A percentile compares a stretch with the other conserved stretches of the same genome.
Conservation (phyloP, 1,140 invertebrate genomes). For the Zaprionus gabonicus region DNA sequence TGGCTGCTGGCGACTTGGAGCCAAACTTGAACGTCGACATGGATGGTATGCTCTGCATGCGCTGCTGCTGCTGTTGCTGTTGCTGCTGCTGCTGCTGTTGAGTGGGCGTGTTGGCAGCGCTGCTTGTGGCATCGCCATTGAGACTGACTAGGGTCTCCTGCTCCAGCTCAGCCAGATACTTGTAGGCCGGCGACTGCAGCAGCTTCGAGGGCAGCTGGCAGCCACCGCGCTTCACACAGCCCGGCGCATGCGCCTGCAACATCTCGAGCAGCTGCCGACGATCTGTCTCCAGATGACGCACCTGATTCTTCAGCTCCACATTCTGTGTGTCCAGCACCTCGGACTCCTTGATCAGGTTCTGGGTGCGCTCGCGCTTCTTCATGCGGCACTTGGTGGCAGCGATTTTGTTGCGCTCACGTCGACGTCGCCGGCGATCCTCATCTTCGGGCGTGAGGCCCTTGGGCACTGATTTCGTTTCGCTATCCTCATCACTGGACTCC, state of each 20-base stretch:
- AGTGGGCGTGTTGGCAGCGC: conserved; percentile 23
- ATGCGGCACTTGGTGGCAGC: conserved; percentile 97
- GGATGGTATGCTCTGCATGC: conserved; percentile 76
- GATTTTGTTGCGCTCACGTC: conserved; percentile 96
- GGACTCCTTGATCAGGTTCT: conserved; percentile 94
- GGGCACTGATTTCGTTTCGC: conserved; percentile 67
- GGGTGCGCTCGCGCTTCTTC: conserved; percentile 96
- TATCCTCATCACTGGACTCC: conserved; percentile 77
- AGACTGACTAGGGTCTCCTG: conserved; percentile 37
- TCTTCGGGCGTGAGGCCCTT: conserved; percentile 93
- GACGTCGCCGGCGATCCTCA: conserved; percentile 92
- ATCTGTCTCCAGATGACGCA: conserved; percentile 88
- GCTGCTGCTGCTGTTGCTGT: conserved; percentile 46
- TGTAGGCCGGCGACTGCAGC: conserved; percentile 73
- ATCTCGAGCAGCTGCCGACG: conserved; percentile 88
- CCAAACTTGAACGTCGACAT: conserved; percentile 83
- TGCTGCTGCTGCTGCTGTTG: conserved; percentile 37
- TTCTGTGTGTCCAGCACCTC: conserved; percentile 95
- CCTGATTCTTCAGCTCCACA: conserved; percentile 92
- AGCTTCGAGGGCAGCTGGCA: conserved; percentile 69
- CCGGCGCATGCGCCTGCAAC: conserved; percentile 86
- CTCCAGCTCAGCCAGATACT: conserved; percentile 72
- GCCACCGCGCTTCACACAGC: conserved; percentile 85
- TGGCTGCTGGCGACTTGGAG: conserved; percentile 58
- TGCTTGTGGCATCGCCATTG: conserved; percentile 11